Percentiles rank a stretch among this genome's conserved stretches.
Evolutionary conservation across 2,113 vertebrate genomes (phyloP).

Genomic region (Neofelis nebulosa): DNA sequence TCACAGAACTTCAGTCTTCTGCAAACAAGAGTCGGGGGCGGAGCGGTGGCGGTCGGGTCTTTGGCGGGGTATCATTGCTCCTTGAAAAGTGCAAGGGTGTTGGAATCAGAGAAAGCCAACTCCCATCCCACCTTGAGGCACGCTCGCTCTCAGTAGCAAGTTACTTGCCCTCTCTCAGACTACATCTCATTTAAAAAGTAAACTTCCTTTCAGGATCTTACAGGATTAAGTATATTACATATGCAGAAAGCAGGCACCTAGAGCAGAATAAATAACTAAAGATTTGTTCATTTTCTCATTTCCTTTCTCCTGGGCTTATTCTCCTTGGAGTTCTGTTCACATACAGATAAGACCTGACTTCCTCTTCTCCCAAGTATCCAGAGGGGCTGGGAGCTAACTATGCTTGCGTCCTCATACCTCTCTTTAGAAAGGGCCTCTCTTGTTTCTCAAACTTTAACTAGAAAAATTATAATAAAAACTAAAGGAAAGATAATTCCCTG

Average conservation of each 20-base stretch:
- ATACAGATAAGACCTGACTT: not conserved
- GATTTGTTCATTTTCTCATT: not conserved
- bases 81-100: fast-evolving
- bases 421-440: not conserved
- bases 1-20: not conserved
- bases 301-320: not conserved
- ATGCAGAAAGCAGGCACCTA: not conserved
- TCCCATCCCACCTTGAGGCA: fast-evolving
- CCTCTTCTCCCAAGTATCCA: not conserved
- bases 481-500: not conserved
- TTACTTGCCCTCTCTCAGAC: not conserved
- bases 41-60: not conserved
- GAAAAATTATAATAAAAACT: not conserved
- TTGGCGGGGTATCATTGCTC: not conserved
- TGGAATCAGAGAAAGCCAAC: not conserved
- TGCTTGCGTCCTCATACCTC: not conserved
- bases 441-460: not conserved
- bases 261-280: not conserved
- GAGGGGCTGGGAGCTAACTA: not conserved
- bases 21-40: fast-evolving
- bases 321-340: not conserved
- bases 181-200: not conserved
- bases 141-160: too few species aligned
- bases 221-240: not conserved
- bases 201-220: not conserved